Evolutionary conservation across 2,113 vertebrate species (phyloP), one percentile per base, ranked within the genome.

Genomic region (Malaclemys terrapin): DNA sequence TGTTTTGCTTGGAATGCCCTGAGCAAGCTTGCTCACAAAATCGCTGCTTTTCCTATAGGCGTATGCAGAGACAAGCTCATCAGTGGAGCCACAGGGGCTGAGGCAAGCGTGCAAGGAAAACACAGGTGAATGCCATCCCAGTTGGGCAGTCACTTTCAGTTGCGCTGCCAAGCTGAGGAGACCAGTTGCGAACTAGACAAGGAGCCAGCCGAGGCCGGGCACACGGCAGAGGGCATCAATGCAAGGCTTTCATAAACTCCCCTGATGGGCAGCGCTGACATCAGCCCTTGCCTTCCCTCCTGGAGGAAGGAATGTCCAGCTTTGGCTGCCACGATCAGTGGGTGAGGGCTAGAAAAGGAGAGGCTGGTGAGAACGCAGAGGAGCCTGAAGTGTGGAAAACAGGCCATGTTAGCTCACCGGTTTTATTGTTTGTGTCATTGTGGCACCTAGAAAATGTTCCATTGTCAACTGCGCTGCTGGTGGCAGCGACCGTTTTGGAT

Each of bases 1-100:
- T 98, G 95, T 98, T 98, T 98, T 98, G 95, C 75, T 98, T 98
- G 98, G 98, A 98, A 94, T 92, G 79, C 96, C 85, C 54, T 3
- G 5, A 95, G 94, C 96, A 93, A 96, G 53, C 97, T 96, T 91
- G 96, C 95, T 98, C 97, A 93, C 95, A 97, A 97, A 98, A 91
- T 94, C 97, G 95, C 96, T 98, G 96, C 98, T 97, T 97, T 97
- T 97, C 96, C 96, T 98, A 86, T 95, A 98, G 98, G 98, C 95
- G 92, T 97, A 76, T 97, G 95, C 95, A 96, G 97, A 97, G 97
- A 98, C 98, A 97, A 96, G 82, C 94, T 93, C 31, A 35, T 86
- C 94, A 62, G 81, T 82, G 38, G 96, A 95, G 98, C 98, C 97
- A 57, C 96, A 85, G 94, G 93, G 96, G 93, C 96, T 97, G 91